Conservation (phyloP, 2,888 invertebrate genomes). For the Epinotia ramella region DNA sequence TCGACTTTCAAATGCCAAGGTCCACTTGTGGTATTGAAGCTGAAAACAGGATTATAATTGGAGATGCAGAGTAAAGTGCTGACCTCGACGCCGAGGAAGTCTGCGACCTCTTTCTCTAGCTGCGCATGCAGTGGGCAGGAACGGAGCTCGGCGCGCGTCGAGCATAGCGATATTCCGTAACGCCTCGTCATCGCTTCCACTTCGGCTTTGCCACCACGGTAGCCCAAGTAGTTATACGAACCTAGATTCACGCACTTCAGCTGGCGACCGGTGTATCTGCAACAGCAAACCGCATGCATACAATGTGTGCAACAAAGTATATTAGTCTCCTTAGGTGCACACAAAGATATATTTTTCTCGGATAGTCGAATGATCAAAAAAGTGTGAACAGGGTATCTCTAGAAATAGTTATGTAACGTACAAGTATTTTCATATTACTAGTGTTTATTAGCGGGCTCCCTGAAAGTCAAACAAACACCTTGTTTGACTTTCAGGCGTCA, state of each 20-base stretch:
- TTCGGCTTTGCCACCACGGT: slow-evolving; percentile 90
- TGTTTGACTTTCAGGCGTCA: no score
- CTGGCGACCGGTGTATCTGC: slow-evolving; percentile 92
- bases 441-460: no score
- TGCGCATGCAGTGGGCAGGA: slow-evolving; percentile 89
- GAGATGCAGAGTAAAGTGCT: background rate
- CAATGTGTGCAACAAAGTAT: background rate
- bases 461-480: no score
- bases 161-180: slow-evolving; percentile 91
- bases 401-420: no score
- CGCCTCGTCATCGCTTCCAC: slow-evolving; percentile 87
- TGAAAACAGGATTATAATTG: background rate
- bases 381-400: no score
- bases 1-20: background rate
- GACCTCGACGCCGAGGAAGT: slow-evolving; percentile 94
- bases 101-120: slow-evolving; percentile 93
- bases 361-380: no score
- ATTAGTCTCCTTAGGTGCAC: background rate
- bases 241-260: slow-evolving; percentile 96
- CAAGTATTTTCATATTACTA: no score
- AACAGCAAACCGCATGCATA: slow-evolving; percentile 6
- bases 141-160: slow-evolving; percentile 93
- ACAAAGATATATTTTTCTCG: no score
- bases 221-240: slow-evolving; percentile 99
- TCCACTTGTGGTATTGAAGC: background rate